A percentile compares a stretch with the other conserved stretches of the same genome.
These are phyloP conservation scores for Erebia epiphron DNA, from an alignment of 2,888 invertebrate species.

Conservation along the genomic window DNA sequence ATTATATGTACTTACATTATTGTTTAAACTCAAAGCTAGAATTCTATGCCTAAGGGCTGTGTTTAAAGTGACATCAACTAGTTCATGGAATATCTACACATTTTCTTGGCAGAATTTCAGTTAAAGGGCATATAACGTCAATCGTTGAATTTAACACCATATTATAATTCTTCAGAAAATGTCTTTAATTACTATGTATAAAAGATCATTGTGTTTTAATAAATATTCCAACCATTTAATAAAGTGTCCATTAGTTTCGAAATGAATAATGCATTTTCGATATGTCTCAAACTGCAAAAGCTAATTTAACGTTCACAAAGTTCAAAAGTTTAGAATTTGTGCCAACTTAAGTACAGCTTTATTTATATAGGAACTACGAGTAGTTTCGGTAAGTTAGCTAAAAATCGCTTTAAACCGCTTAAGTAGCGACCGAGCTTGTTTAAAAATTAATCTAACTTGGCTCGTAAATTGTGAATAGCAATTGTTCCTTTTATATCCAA, in stretches of 20 bases:
- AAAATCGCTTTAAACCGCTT: conserved; percentile 24
- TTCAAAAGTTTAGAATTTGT: conserved; percentile 25
- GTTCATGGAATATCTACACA: no score
- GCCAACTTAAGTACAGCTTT: conserved; percentile 25
- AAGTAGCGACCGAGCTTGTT: conserved; percentile 28
- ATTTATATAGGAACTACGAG: conserved; percentile 26
- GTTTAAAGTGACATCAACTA: no score
- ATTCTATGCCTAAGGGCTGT: no score
- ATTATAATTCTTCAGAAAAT: no score
- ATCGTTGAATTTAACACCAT: no score
- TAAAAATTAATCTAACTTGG: conserved; percentile 33
- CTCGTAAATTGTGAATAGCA: conserved; percentile 20
- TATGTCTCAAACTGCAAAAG: neutral
- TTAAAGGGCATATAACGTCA: no score
- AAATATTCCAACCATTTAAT: no score
- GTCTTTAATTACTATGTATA: no score
- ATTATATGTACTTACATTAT: no score
- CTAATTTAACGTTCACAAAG: conserved; percentile 19
- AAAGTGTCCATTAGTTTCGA: neutral
- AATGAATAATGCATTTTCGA: neutral
- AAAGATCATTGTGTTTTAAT: no score
- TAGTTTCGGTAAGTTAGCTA: conserved; percentile 27
- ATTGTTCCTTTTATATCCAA: conserved; percentile 4
- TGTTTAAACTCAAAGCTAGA: no score
- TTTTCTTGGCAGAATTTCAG: no score